Base-by-base conservation (phyloP, 37 sponge, comb jelly and placozoan genomes). In the Theonella swinhoei region DNA sequence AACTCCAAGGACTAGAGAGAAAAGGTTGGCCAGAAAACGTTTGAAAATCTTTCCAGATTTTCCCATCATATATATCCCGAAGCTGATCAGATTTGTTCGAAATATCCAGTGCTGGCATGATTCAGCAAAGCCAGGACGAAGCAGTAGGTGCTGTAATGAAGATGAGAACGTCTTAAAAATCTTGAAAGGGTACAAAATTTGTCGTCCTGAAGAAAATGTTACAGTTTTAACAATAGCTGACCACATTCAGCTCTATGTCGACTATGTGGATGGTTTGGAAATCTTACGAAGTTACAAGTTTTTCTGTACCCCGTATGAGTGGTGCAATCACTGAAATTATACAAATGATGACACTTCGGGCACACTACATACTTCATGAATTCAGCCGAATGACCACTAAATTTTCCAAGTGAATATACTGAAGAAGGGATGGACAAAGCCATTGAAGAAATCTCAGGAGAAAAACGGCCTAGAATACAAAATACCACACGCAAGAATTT, bases 181-280 rank as follows among this genome's bases (percentile, higher is more conserved):
- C 25, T 25, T 22, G 22, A 29, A 39, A 31, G 85, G 85, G 4
- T 68, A 47, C 24, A 73, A n/a, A 17, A 19, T 4, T 28, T 29
- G 2, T 22, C 7, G 4, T 58, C 62, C 62, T 7, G 60, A 22
- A 4, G 3, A 1, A 33, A 35, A 30, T 31, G 9, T 58, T 11
- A 76, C 62, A 2, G 25, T 77, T 63, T 85, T 85, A 85, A 30
- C 30, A 90, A 63, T 11, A 39, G 0, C 5, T n/a, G 1, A 14
- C 75, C 68, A 64, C 87, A 87, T 42, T 32, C 9, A 11, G 28
- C 26, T 39, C 75, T 4, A 35, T 69, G 74, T 0, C 29, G 35
- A 3, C 29, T 9, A 8, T 88, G 89, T 39, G 83, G 83, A 35
- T 88, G 79, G 4, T 82, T 58, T 31, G 83, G 89, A 74, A 82